Base-by-base conservation (phyloP, 2,797 vertebrate species). In the Tapera naevia region DNA sequence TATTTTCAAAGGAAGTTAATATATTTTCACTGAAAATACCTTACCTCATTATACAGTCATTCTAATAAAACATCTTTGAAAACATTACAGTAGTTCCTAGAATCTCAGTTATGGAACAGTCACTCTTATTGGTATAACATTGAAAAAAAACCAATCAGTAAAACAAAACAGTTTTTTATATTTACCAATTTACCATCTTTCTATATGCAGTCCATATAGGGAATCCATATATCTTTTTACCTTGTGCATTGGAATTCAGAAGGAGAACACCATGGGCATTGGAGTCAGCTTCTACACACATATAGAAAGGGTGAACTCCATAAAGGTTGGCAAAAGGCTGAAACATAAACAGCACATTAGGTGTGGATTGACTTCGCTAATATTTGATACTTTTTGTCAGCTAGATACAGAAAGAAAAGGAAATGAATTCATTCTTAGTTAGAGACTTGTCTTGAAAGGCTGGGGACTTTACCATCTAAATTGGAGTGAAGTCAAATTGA, bases 161-260 rank as follows among this genome's bases (percentile, higher is more conserved):
- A 75, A 95, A 4, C 9, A 54, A 75, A 95, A 4, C 9, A 54
- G 8, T 9, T 61, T 41, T 62, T 85, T 53, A 48, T 75, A 58
- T 60, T 88, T 94, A 66, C 13, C 69, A 32, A 61, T 69, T 50
- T 50, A 46, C 51, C 27, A 12, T 50, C 37, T 79, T 81, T 65
- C 22, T 71, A 41, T 62, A 43, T 30, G 17, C 12, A 70, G 5
- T 25, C 39, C 48, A 10, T 35, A 37, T 5, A 51, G 32, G 18
- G 8, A 76, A 70, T 33, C 25, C n/a, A 24, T 43, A 0, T 45
- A 57, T 64, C 19, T 66, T 73, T 70, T 93, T 95, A 97, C 96
- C 96, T 97, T 96, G 97, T 24, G 94, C 95, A 82, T 86, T 97
- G 65, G 96, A 92, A 89, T 97, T 98, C 78, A 97, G 93, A 48